Percentiles rank a stretch among this genome's conserved stretches.
phyloP scores from a whole-genome alignment of 2,797 vertebrate species.

The Decapterus maruadsi region DNA sequence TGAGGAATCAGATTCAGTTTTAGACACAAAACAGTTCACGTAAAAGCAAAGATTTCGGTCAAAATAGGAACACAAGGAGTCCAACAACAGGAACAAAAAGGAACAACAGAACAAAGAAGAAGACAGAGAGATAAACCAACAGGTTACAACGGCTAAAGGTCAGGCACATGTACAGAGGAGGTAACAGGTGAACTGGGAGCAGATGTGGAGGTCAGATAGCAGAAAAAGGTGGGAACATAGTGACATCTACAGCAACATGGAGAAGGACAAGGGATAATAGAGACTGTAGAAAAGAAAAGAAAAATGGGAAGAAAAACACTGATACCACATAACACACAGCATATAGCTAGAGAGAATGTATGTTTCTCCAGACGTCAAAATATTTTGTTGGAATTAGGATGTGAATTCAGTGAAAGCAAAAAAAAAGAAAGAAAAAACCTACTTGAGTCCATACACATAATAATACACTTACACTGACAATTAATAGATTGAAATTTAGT shows the following conservation, averaged over 20 bases:
- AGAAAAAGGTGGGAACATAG: conserved; percentile 18
- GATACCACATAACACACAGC: no score
- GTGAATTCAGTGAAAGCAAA: no score
- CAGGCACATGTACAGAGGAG: background rate
- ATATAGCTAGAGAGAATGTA: no score
- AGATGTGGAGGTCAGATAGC: conserved; percentile 10
- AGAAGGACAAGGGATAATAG: background rate
- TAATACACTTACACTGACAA: background rate
- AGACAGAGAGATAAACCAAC: background rate
- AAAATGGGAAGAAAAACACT: no score
- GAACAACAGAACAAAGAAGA: background rate
- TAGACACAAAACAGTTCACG: background rate
- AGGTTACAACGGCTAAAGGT: background rate
- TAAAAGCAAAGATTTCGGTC: background rate
- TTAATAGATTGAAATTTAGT: background rate
- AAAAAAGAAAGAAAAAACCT: background rate
- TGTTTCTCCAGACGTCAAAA: no score
- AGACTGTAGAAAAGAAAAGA: background rate
- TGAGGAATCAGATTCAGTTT: background rate
- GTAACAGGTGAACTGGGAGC: conserved; percentile 6
- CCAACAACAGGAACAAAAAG: background rate
- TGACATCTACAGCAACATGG: background rate
- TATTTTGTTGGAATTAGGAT: no score
- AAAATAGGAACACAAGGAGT: background rate
- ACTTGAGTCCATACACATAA: no score